Conservation (phyloP, 2,888 invertebrate genomes). For the Tenthredo livida region DNA sequence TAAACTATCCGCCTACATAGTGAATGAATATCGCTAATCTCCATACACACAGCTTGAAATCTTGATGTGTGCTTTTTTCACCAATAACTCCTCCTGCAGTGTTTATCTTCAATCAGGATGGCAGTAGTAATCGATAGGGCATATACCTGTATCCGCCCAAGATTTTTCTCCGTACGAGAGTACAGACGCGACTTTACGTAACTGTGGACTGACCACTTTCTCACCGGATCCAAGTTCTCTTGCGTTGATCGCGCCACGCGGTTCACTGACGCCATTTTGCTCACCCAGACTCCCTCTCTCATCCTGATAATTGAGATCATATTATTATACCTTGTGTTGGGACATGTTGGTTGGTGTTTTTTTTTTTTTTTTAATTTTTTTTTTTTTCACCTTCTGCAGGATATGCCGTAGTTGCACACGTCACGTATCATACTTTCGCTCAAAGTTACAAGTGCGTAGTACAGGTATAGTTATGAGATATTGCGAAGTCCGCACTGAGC, state of each 20-base stretch:
- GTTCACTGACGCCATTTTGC: slow-evolving; percentile 41
- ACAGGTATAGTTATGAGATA: not conserved
- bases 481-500: not conserved
- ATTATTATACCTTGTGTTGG: slow-evolving; percentile 1
- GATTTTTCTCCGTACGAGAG: slow-evolving; percentile 27
- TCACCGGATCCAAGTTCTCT: slow-evolving; percentile 46
- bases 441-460: not conserved
- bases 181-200: slow-evolving; percentile 47
- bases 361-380: no score
- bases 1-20: not conserved
- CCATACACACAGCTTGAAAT: not conserved
- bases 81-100: not conserved
- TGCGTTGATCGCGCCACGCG: slow-evolving; percentile 27
- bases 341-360: not conserved
- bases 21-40: not conserved
- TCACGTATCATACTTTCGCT: slow-evolving; percentile 24
- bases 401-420: slow-evolving; percentile 4
- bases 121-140: not conserved
- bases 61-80: not conserved
- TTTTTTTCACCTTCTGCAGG: not conserved
- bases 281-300: not conserved
- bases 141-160: not conserved
- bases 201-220: slow-evolving; percentile 50
- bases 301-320: slow-evolving; percentile 38
- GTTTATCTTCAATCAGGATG: not conserved